Base-by-base conservation (phyloP, 1,140 invertebrate species). In the Drosophila cardini region DNA sequence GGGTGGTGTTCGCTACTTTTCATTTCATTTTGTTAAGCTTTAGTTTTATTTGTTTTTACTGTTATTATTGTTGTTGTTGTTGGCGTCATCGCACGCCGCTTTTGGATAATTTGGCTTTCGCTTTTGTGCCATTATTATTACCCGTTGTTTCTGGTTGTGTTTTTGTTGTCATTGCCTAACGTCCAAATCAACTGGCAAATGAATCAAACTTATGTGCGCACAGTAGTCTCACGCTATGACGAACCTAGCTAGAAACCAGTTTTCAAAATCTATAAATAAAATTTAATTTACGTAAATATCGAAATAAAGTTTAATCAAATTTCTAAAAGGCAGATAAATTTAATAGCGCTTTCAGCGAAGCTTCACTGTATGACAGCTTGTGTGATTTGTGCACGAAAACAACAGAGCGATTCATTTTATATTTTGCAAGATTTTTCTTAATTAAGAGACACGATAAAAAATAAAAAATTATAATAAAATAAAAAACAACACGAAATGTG, bases 391-490 rank as follows among this genome's bases (percentile, higher is more conserved):
- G 64, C 62, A 55, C 46, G 52, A 55, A 53, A 67, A 64, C 21
- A 69, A 62, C 48, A 56, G 52, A 56, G 52, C 57, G 70, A 34
- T 81, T 85, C 67, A 78, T 86, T 86, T 18, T 76, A 76, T 72
- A 89, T 83, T 89, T 87, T 77, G 84, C 84, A 87, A 87, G 76
- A 89, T 87, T 83, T 86, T 87, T 87, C 76, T 87, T 87, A 87
- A 87, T 87, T 87, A 89, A 89, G 57, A 79, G 76, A 87, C 53
- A 71, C 32, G 46, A 26, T 5, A 26, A 26, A 26, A 26, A 26
- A 26, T 26, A 26, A 26, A 26, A 5, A 26, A 26, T 5, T n/a
- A n/a, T n/a, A n/a, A n/a, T n/a, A n/a, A n/a, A n/a, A n/a, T n/a
- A n/a, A 26, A 50, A 61, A 52, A 53, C 80, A 45, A 64, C 83